A percentile compares a stretch with the other conserved stretches of the same genome.
Evolutionary conservation across 1,140 invertebrate species (phyloP).

Genomic region (Leptonema lineaticorne): DNA sequence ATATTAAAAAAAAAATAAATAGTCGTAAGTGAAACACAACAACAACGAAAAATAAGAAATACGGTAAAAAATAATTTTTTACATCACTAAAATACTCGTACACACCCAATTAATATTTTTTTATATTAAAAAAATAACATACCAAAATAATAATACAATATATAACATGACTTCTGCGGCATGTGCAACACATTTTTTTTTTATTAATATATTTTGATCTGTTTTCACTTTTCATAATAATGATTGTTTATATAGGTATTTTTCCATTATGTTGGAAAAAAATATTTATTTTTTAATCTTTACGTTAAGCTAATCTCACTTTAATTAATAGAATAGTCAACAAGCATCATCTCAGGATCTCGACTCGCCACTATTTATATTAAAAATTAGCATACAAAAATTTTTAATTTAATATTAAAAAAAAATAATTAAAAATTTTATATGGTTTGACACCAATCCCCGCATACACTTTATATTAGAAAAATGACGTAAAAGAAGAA

Average conservation of each 20-base stretch:
- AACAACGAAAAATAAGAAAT: too few species aligned
- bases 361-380: constrained; percentile 28
- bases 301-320: too few species aligned
- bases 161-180: constrained; percentile 23
- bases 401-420: too few species aligned
- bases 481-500: constrained; percentile 32
- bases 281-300: constrained; percentile 1
- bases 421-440: constrained; percentile 11
- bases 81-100: constrained; percentile 23
- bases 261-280: neutral
- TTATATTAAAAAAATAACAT: too few species aligned
- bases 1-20: too few species aligned
- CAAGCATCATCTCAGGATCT: constrained; percentile 29
- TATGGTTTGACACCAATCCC: constrained; percentile 25
- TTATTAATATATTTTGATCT: neutral
- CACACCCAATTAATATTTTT: constrained; percentile 20
- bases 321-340: constrained; percentile 27
- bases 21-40: constrained; percentile 7
- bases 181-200: constrained; percentile 23
- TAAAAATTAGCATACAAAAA: too few species aligned
- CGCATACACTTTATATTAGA: constrained; percentile 23
- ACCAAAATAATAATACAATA: too few species aligned
- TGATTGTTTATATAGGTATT: constrained; percentile 23
- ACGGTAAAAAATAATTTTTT: constrained; percentile 22
- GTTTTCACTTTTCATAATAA: constrained; percentile 10